Base-by-base conservation (phyloP, 2,888 invertebrate species). In the Theretra japonica region DNA sequence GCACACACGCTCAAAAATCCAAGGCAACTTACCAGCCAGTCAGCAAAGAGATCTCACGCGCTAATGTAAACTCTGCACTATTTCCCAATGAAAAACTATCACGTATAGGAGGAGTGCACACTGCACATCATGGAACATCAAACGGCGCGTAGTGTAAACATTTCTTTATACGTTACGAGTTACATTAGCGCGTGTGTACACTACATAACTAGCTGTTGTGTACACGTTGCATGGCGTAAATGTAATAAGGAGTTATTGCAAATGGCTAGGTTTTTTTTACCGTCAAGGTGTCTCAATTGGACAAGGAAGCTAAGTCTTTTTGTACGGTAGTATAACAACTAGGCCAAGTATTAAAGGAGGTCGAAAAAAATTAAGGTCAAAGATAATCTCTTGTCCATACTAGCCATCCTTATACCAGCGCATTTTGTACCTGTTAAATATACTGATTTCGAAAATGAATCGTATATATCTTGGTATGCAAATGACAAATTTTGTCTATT, bases 81-180 rank as follows among this genome's bases (percentile, higher is more conserved):
- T 68, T 62, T 33, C 25, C 50, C 71, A 58, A 33, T 56, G 57
- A 56, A 41, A 57, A 68, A 60, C 76, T 73, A 77, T 75, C 74
- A 76, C 62, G 70, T 65, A 70, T 74, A 75, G 48, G 75, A 77
- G 74, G 78, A 78, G 77, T 75, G 75, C 74, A 74, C 59, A 58
- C 70, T 50, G 30, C 73, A 76, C 75, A 41, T 75, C 75, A 75
- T 74, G 69, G 71, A 71, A 77, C 76, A 77, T 80, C 80, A 78
- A 79, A 80, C 79, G 76, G 50, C 30, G 48, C 69, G 57, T 41
- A 68, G 73, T 75, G 74, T 80, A 81, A 79, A 82, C 79, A 79
- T 80, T 81, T 81, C 81, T 81, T 81, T 82, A 80, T 75, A 73
- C 76, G 75, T 75, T 77, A 78, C 76, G 76, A 76, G 68, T 75